Evolutionary conservation across 2,797 vertebrate species (phyloP), one percentile per base, ranked within the genome.

Genomic region (Poeciliopsis paucimaculata): DNA sequence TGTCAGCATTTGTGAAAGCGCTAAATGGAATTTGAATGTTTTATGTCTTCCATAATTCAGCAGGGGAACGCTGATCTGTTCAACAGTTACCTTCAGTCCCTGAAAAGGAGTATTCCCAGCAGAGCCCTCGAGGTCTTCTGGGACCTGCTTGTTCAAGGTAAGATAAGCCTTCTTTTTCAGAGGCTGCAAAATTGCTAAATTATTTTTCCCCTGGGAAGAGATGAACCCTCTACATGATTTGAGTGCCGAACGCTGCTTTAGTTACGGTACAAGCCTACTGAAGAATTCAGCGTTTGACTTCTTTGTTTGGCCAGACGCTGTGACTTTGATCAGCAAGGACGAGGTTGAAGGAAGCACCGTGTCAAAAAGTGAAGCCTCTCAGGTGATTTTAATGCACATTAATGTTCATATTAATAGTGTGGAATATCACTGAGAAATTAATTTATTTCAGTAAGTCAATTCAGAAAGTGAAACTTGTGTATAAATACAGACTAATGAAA

Each of bases 131-230:
- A 95, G 87, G 97, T 97, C 86, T 99, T 99, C 95, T 99, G 98
- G 98, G 96, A 98, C 74, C 95, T 98, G 78, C 88, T 99, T n/a
- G 72, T 96, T 86, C 96, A 98, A 95, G 98, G 98, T 99, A 93
- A 71, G 88, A 81, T 83, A 80, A 82, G 72, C 76, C 51, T 41
- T 80, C 62, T 80, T 76, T 71, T 76, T 76, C 72, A 47, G 0
- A 18, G 4, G 74, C 74, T 57, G 62, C 73, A 70, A 76, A 62
- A 76, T 83, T 68, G 57, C 71, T 64, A 68, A 83, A 82, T 79
- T 46, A 77, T 70, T 80, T 72, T 46, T 83, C 82, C 66, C 78
- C 39, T 62, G 74, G 80, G 77, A 86, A 31, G 15, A 81, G 11
- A 82, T 78, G 73, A 83, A 46, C 82, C 76, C 76, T 87, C 57